Evolutionary conservation across 2,797 vertebrate species (phyloP).

Genomic region (Syndactyla subalaris): DNA sequence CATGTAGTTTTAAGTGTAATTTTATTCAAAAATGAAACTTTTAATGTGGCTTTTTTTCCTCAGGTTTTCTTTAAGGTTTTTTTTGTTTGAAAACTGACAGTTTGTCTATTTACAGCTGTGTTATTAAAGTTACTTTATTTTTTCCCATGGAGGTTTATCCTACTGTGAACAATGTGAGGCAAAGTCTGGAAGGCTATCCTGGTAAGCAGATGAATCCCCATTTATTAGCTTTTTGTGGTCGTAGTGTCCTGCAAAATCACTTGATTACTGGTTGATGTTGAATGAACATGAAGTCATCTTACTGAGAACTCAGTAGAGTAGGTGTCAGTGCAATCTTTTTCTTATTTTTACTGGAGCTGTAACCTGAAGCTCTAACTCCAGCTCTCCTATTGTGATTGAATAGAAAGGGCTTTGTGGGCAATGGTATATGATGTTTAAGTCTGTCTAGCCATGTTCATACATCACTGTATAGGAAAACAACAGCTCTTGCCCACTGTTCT

Average conservation of each 20-base stretch:
- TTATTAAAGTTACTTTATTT: neutral
- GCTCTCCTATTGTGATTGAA: neutral
- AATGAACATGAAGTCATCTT: neutral
- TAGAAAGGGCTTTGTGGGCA: neutral
- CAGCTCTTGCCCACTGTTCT: neutral
- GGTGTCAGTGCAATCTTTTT: neutral
- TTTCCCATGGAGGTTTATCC: conserved; percentile 85
- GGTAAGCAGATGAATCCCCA: conserved; percentile 75
- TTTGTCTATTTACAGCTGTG: neutral
- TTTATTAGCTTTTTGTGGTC: neutral
- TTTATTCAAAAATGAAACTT: neutral
- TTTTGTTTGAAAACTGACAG: neutral
- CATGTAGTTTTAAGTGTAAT: neutral
- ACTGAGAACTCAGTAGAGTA: neutral
- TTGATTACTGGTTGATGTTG: neutral
- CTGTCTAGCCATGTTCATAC: neutral
- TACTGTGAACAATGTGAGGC: conserved; percentile 93
- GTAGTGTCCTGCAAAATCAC: neutral
- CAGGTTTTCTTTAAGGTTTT: neutral
- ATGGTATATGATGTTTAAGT: neutral
- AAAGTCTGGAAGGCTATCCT: conserved; percentile 95
- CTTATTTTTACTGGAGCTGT: neutral
- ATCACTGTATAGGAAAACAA: neutral
- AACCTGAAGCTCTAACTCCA: neutral
- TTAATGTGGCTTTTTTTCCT: neutral